phyloP scores from a whole-genome alignment of 2,888 invertebrate genomes.

The Arctia plantaginis region DNA sequence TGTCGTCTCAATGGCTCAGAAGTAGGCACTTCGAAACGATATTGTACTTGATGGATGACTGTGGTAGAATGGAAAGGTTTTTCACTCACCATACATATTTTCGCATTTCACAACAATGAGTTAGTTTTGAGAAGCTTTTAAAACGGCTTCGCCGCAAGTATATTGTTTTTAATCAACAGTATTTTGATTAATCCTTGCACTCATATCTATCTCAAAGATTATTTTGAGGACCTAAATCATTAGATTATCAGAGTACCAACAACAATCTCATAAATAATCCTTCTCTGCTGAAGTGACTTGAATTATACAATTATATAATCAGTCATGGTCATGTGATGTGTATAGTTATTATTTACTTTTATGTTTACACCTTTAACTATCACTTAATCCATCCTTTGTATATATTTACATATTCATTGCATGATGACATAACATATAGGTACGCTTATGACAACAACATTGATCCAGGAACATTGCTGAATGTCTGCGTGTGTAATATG shows the following conservation, averaged over 20 bases:
- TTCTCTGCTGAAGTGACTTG: background rate
- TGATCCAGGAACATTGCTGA: background rate
- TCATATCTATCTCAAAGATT: background rate
- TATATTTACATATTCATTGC: background rate
- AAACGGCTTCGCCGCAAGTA: background rate
- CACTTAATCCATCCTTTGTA: too few species aligned
- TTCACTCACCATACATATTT: background rate
- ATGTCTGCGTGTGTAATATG: conserved; percentile 13
- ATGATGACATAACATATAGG: background rate
- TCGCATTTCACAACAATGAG: background rate
- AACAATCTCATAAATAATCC: background rate
- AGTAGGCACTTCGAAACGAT: background rate
- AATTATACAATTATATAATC: background rate
- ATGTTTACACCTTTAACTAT: too few species aligned
- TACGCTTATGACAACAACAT: background rate
- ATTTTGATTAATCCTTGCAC: background rate
- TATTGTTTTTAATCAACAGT: background rate
- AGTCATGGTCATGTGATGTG: too few species aligned
- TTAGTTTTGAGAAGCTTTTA: background rate
- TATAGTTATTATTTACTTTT: too few species aligned
- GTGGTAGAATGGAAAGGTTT: too few species aligned
- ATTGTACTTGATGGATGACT: background rate
- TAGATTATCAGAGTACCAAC: background rate
- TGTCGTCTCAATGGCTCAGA: conserved; percentile 6
- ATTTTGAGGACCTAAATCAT: background rate